Conservation (phyloP, 2,888 invertebrate genomes). For the Helobdella robusta region DNA sequence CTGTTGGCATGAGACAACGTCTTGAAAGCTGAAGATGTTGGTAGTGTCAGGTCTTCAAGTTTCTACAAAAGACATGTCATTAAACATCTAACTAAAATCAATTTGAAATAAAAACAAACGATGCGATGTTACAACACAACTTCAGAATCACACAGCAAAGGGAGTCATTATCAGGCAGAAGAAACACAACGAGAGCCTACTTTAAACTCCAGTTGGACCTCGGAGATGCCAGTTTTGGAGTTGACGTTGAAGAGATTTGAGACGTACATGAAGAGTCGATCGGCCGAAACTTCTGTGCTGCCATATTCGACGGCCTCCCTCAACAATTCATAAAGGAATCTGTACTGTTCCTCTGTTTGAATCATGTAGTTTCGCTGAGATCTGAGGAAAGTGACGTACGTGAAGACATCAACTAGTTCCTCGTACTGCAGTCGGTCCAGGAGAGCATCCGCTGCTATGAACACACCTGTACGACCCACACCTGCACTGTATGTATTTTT, state of each 20-base stretch:
- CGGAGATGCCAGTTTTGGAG: slow-evolving; percentile 44
- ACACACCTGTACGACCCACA: slow-evolving; percentile 52
- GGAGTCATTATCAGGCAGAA: no score
- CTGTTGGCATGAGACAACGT: no score
- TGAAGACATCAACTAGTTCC: slow-evolving; percentile 95
- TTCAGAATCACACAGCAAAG: no score
- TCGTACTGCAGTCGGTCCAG: slow-evolving; percentile 90
- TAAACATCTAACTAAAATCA: no score
- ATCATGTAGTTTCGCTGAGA: slow-evolving; percentile 98
- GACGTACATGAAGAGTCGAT: slow-evolving; percentile 85
- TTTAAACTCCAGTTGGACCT: slow-evolving; percentile 46
- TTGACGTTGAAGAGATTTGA: slow-evolving; percentile 66
- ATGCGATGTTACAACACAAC: no score
- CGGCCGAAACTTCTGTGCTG: slow-evolving; percentile 86
- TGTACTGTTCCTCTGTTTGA: slow-evolving; percentile 92
- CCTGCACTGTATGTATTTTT: slow-evolving; percentile 59
- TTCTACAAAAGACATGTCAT: no score
- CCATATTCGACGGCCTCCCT: slow-evolving; percentile 93
- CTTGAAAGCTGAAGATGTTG: no score
- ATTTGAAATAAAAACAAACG: no score
- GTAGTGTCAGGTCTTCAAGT: no score
- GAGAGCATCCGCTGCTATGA: slow-evolving; percentile 92
- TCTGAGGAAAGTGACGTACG: slow-evolving; percentile 90
- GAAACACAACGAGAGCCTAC: neutral
- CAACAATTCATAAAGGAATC: slow-evolving; percentile 94